phyloP scores from a whole-genome alignment of 2,113 vertebrate genomes.

The Henicopernis longicauda region DNA sequence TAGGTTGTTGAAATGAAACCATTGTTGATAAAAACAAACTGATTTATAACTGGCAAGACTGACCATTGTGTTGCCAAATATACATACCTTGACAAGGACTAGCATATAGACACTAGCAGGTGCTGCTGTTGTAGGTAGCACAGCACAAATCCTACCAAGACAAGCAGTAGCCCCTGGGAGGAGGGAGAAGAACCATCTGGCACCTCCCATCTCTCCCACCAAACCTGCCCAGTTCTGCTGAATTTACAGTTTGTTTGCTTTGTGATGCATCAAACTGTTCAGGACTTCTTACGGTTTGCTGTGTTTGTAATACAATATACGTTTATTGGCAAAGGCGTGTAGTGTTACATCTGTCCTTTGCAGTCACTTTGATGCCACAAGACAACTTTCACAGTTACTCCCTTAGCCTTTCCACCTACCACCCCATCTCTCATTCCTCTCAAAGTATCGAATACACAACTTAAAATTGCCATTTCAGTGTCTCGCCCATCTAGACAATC shows the following conservation, averaged over 20 bases:
- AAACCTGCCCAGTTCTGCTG: background rate
- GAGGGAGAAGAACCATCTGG: background rate
- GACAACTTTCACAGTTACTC: background rate
- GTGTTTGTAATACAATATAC: background rate
- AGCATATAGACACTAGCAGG: background rate
- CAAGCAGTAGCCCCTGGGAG: background rate
- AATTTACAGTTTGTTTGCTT: background rate
- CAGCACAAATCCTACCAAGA: background rate
- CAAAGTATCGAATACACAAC: background rate
- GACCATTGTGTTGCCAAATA: background rate
- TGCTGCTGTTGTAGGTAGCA: background rate
- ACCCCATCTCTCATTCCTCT: no score
- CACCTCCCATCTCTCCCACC: background rate
- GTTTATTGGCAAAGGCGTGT: background rate
- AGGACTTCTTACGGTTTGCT: background rate
- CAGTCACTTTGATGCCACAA: background rate
- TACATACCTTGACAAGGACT: background rate
- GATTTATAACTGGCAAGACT: background rate
- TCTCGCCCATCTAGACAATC: background rate
- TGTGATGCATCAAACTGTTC: background rate
- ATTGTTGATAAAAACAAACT: background rate
- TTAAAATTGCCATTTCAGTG: background rate
- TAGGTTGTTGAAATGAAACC: background rate
- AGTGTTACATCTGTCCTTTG: background rate
- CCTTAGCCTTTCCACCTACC: background rate